Conservation (phyloP, 2,888 invertebrate species). For the Harpagoxenus sublaevis region DNA sequence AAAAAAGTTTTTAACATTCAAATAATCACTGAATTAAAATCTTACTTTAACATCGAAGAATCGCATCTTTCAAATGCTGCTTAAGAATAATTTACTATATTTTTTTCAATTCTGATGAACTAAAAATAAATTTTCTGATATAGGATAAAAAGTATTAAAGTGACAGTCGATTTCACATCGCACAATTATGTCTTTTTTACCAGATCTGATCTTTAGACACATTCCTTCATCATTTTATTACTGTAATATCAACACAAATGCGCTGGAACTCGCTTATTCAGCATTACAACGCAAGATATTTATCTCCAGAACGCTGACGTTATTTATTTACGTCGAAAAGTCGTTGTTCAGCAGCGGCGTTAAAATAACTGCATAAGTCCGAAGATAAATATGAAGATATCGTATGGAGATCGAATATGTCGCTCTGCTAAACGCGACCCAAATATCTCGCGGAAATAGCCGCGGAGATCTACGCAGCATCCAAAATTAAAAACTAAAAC, state of each 20-base stretch:
- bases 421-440: constrained; percentile 65
- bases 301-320: constrained; percentile 1
- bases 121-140: background rate
- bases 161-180: background rate
- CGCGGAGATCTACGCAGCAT: constrained; percentile 6
- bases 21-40: background rate
- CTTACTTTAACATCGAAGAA: background rate
- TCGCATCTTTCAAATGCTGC: background rate
- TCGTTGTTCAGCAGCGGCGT: background rate
- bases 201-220: background rate
- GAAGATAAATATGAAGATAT: constrained; percentile 42
- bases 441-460: constrained; percentile 61
- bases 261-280: background rate
- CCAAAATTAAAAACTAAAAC: constrained; percentile 71
- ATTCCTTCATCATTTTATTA: background rate
- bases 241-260: background rate
- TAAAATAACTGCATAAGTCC: constrained; percentile 32
- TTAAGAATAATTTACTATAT: background rate
- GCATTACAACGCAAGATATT: constrained; percentile 1
- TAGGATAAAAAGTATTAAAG: background rate
- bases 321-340: background rate
- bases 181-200: background rate
- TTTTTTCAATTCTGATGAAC: background rate
- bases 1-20: background rate
- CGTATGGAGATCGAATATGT: constrained; percentile 18